phyloP scores from a whole-genome alignment of 2,888 invertebrate genomes.

The Magallana nippona region DNA sequence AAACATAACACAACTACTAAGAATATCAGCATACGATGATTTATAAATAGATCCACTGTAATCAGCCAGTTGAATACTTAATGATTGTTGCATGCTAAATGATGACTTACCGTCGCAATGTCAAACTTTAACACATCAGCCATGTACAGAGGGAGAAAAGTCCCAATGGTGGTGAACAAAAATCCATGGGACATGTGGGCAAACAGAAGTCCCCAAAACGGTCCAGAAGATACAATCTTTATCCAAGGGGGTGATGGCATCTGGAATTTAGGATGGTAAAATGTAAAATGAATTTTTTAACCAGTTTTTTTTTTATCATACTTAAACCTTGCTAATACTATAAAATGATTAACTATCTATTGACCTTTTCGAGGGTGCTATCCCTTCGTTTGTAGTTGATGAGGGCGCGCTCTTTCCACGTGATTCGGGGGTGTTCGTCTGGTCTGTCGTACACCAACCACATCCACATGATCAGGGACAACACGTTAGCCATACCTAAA shows the following conservation, averaged over 20 bases:
- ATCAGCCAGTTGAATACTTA: too few species aligned
- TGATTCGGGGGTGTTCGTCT: conserved; percentile 38
- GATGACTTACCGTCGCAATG: conserved; percentile 39
- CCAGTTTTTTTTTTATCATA: too few species aligned
- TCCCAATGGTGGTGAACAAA: conserved; percentile 48
- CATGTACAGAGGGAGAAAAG: conserved; percentile 53
- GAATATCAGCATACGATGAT: background rate
- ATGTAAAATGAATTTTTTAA: too few species aligned
- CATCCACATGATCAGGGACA: conserved; percentile 39
- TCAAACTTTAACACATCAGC: conserved; percentile 51
- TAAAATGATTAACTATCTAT: too few species aligned
- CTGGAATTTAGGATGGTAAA: conserved; percentile 26
- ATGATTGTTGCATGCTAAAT: background rate
- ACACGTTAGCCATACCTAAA: conserved; percentile 23
- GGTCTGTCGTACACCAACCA: conserved; percentile 45
- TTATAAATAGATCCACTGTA: background rate
- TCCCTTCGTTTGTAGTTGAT: conserved; percentile 32
- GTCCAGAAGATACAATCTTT: conserved; percentile 43
- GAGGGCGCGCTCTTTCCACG: conserved; percentile 4
- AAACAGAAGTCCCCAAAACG: conserved; percentile 50
- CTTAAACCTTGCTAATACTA: too few species aligned
- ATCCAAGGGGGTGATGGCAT: conserved; percentile 52
- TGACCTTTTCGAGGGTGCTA: conserved; percentile 28
- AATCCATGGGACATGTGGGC: conserved; percentile 50
- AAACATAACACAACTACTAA: background rate